Percentiles rank a stretch among this genome's conserved stretches.
Conservation (phyloP, 1,140 invertebrate genomes). For the Orussus abietinus region DNA sequence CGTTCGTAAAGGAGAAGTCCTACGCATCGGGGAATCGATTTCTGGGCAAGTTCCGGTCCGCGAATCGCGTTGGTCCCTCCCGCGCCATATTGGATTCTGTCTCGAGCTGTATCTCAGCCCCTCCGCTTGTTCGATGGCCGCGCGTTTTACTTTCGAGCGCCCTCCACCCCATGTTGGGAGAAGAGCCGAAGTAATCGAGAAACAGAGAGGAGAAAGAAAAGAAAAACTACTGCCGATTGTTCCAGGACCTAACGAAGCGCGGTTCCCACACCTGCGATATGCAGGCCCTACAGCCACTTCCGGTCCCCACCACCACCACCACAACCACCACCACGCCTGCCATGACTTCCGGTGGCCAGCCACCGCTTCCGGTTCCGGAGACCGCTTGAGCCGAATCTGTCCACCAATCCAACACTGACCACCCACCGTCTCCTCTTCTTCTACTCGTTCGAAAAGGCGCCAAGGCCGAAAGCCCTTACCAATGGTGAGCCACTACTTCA, state of each 20-base stretch:
- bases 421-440: constrained; percentile 38
- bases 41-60: too few relatives aligned
- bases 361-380: constrained; percentile 48
- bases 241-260: constrained; percentile 54
- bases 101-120: not conserved
- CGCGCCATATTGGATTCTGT: too few relatives aligned
- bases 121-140: too few relatives aligned
- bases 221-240: constrained; percentile 47
- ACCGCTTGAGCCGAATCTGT: constrained; percentile 46
- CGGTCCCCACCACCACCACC: constrained; percentile 43
- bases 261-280: constrained; percentile 54
- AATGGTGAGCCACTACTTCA: constrained; percentile 47
- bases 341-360: constrained; percentile 48
- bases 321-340: constrained; percentile 41
- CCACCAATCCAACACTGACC: constrained; percentile 14
- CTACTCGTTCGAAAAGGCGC: constrained; percentile 40
- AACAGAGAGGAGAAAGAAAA: constrained; percentile 12
- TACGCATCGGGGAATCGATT: too few relatives aligned
- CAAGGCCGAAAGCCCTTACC: constrained; percentile 37
- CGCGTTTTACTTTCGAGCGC: too few relatives aligned
- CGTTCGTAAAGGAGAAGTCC: too few relatives aligned
- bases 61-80: too few relatives aligned
- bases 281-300: constrained; percentile 53
- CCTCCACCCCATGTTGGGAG: not conserved
- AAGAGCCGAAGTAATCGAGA: not conserved